Conservation (phyloP, 2,797 vertebrate species). For the Phrynocephalus vlangalii region DNA sequence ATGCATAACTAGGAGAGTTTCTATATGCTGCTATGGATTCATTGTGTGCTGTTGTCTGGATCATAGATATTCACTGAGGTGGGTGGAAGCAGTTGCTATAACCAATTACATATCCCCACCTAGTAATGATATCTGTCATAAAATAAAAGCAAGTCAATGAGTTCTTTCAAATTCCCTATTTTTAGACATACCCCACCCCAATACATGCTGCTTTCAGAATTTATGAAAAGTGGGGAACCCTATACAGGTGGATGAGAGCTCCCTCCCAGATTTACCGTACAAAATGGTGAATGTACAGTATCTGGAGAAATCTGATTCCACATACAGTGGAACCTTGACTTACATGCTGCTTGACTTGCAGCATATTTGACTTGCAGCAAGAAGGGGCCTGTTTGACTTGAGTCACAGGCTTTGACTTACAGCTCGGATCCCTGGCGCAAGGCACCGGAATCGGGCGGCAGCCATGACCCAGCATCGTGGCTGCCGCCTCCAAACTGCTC, state of each 20-base stretch:
- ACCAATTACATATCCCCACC: neutral
- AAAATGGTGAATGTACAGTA: neutral
- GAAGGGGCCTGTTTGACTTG: too few relatives aligned
- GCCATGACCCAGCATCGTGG: too few relatives aligned
- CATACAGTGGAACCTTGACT: neutral
- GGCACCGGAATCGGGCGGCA: too few relatives aligned
- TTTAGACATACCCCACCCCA: neutral
- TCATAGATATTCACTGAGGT: neutral
- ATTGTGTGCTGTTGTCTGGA: neutral
- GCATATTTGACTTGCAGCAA: too few relatives aligned
- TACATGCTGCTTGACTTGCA: too few relatives aligned
- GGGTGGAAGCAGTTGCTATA: neutral
- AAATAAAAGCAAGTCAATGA: neutral
- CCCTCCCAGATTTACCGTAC: neutral
- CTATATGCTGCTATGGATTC: neutral
- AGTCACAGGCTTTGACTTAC: too few relatives aligned
- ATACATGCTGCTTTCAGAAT: neutral
- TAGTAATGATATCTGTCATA: neutral
- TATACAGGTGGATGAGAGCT: neutral
- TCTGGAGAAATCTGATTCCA: neutral
- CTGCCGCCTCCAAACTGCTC: too few relatives aligned
- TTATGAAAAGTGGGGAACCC: neutral
- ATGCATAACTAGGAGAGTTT: neutral
- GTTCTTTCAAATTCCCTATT: neutral
- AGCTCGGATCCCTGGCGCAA: too few relatives aligned